Base-by-base conservation (phyloP, 2,113 vertebrate genomes). In the Monarcha castaneiventris region DNA sequence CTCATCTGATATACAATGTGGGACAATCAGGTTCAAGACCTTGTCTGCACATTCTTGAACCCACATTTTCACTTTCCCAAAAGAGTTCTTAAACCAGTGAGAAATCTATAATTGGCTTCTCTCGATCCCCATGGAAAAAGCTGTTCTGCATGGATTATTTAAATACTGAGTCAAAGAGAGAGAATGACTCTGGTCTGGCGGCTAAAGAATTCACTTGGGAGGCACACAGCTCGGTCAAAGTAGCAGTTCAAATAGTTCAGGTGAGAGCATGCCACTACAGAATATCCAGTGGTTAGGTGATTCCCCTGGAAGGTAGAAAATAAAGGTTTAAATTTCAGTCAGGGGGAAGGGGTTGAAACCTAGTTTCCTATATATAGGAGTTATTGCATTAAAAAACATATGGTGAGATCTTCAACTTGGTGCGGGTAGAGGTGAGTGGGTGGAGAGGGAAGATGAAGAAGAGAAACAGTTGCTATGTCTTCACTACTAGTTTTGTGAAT, bases 71-170 rank as follows among this genome's bases (percentile, higher is more conserved):
- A 61, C 58, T 68, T 94, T 93, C 90, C 94, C 92, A 62, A 84
- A 85, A 83, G 85, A 83, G 54, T 90, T 97, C 94, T 92, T 85
- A 91, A 88, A 83, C 90, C 92, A 90, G 88, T 69, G 83, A 93
- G 82, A 90, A 90, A 93, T 69, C 90, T 77, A 7, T 97, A 96
- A 95, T 74, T 93, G 90, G 54, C 62, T 94, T 88, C 75, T 86
- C 71, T 90, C 1, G 0, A 73, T 95, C 82, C 90, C 90, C 72
- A 80, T 7, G 79, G 92, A 88, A 94, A 93, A 95, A 90, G 90
- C 85, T 95, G 92, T 85, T 95, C 92, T 91, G 95, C 85, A 86
- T 95, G 94, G 95, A 95, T 96, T 96, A 94, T 90, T 95, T 96
- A 97, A 95, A 95, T 83, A 85, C 49, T 11, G 54, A 87, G 92